Evolutionary conservation across 2,113 vertebrate species (phyloP).

Genomic region (Pachycephala philippinensis): DNA sequence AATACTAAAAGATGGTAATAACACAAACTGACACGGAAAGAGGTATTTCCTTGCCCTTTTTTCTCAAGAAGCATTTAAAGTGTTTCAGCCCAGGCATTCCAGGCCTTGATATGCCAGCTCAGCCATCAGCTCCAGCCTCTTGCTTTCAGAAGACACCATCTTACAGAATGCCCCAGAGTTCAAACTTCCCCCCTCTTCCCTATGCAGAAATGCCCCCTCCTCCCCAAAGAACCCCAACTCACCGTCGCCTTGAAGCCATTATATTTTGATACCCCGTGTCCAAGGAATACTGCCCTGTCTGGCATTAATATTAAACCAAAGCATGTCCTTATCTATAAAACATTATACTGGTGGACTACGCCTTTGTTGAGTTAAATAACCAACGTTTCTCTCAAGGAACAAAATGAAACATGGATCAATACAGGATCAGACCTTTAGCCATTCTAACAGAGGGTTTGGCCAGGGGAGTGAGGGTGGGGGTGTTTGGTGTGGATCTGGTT

Average conservation of each 20-base stretch:
- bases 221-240: neutral
- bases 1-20: neutral
- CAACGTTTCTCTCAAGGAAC: neutral
- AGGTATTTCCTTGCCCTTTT: neutral
- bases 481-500: neutral
- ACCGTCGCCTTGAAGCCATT: neutral
- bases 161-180: neutral
- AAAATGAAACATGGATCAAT: neutral
- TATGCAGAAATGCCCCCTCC: neutral
- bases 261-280: neutral
- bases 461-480: rapidly evolving
- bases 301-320: neutral
- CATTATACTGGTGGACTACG: rapidly evolving
- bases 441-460: neutral
- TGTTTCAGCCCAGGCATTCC: neutral
- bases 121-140: neutral
- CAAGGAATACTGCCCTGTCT: neutral
- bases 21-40: neutral
- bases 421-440: neutral
- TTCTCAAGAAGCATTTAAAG: neutral
- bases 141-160: neutral
- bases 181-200: neutral
- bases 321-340: neutral
- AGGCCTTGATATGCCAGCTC: neutral
- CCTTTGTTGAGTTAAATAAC: neutral